These are phyloP conservation scores for Lithobates pipiens DNA, from an alignment of 2,797 vertebrate species.

Conservation along the genomic window DNA sequence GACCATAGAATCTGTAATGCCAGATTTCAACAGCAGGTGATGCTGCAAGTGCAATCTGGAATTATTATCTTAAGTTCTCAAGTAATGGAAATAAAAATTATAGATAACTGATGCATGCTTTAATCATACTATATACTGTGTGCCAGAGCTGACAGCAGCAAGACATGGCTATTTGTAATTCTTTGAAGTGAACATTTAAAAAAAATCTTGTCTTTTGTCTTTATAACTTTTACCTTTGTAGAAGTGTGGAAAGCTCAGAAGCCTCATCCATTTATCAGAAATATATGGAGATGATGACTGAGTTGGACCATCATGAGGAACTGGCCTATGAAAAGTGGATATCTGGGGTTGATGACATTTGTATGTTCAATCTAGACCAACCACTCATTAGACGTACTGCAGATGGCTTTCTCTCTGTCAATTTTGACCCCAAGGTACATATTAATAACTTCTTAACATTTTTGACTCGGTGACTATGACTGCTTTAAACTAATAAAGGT, in stretches of 20 bases:
- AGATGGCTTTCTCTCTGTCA: conserved; percentile 79
- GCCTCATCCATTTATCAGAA: conserved; percentile 73
- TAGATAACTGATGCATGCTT: too few species aligned
- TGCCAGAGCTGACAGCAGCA: background rate
- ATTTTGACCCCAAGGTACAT: conserved; percentile 82
- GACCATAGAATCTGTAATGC: too few species aligned
- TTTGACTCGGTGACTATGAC: too few species aligned
- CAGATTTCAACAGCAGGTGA: too few species aligned
- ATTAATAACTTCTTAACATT: background rate
- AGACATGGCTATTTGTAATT: background rate
- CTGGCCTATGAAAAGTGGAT: conserved; percentile 78
- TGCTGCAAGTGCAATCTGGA: too few species aligned
- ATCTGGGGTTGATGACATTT: conserved; percentile 75
- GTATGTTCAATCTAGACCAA: conserved; percentile 82
- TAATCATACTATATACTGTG: too few species aligned
- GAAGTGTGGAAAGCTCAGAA: conserved; percentile 70
- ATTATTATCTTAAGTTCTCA: too few species aligned
- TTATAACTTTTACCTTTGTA: conserved; percentile 19
- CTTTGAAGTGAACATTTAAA: too few species aligned
- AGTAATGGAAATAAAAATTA: too few species aligned
- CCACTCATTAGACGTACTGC: conserved; percentile 75
- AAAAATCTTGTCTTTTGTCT: background rate
- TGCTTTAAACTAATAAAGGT: too few species aligned
- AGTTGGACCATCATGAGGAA: conserved; percentile 78
- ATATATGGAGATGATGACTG: conserved; percentile 77